These are phyloP conservation scores for Nannoperca obscura DNA, from an alignment of 2,797 vertebrate species.

Conservation along the genomic window DNA sequence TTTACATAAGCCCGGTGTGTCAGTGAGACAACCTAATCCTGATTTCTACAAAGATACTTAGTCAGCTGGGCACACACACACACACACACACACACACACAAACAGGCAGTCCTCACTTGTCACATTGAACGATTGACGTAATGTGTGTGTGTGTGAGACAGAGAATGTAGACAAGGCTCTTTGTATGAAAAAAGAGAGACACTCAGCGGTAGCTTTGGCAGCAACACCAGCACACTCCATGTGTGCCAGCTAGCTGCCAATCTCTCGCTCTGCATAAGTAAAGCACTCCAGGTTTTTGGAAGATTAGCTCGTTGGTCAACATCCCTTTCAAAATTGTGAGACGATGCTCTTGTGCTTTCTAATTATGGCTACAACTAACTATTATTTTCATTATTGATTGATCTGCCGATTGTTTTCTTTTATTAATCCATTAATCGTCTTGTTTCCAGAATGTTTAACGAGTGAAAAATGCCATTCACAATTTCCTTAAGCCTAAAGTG, in stretches of 20 bases:
- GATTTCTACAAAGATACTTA: conserved; percentile 65
- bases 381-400: background rate
- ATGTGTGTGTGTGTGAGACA: conserved; percentile 19
- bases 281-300: conserved; percentile 13
- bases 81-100: conserved; percentile 8
- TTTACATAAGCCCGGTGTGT: conserved; percentile 62
- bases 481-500: background rate
- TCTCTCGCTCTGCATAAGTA: conserved; percentile 30
- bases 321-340: background rate
- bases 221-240: conserved; percentile 39
- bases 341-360: background rate
- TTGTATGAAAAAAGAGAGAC: conserved; percentile 50
- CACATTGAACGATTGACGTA: conserved; percentile 42
- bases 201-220: conserved; percentile 56
- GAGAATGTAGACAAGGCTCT: conserved; percentile 44
- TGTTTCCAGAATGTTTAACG: background rate
- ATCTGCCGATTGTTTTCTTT: background rate
- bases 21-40: conserved; percentile 60
- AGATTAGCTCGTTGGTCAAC: conserved; percentile 23
- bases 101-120: conserved; percentile 37
- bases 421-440: background rate
- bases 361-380: background rate
- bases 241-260: conserved; percentile 64
- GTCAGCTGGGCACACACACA: conserved; percentile 27
- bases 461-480: background rate